Base-by-base conservation (phyloP, 2,113 vertebrate genomes). In the Plecturocebus donacophilus region DNA sequence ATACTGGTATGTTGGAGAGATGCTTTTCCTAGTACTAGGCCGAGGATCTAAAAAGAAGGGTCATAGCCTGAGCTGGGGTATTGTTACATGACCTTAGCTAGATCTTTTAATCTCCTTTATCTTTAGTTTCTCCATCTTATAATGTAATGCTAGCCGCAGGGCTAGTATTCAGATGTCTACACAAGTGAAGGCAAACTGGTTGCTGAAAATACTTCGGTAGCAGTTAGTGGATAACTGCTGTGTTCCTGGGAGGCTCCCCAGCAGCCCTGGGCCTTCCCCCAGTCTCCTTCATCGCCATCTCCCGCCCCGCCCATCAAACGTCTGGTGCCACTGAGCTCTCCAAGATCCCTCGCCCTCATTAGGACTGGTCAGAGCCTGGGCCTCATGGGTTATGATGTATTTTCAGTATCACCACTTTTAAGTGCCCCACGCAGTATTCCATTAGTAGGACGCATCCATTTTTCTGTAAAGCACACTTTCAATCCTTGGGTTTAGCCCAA, bases 391-490 rank as follows among this genome's bases (percentile, higher is more conserved):
- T 42, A 9, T 35, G 76, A 42, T 11, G 2, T 23, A 21, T 82
- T 66, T 82, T 56, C 70, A 76, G 17, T 49, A 9, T 52, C 17
- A 27, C 2, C 35, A 27, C 10, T 89, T 75, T 52, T 17, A 66
- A 56, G 14, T 7, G 3, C 23, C 25, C 25, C 27, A 0, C 1
- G 30, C 10, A 32, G 45, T 5, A 16, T 35, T 70, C 17, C 42
- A 30, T n/a, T 8, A 1, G 4, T 2, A 10, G 6, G 40, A 42
- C 45, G 20, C 3, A 3, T 40, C 27, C 20, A n/a, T 85, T 54
- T 95, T 71, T 30, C 84, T 79, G 42, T n/a, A 71, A 66, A 96
- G 32, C 42, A 54, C 14, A 19, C 79, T 81, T 75, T 47, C 20
- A 20, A 2, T 40, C 23, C 42, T 80, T 81, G 19, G 5, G 5